phyloP scores from a whole-genome alignment of 2,888 invertebrate species.

The Timandra comae region DNA sequence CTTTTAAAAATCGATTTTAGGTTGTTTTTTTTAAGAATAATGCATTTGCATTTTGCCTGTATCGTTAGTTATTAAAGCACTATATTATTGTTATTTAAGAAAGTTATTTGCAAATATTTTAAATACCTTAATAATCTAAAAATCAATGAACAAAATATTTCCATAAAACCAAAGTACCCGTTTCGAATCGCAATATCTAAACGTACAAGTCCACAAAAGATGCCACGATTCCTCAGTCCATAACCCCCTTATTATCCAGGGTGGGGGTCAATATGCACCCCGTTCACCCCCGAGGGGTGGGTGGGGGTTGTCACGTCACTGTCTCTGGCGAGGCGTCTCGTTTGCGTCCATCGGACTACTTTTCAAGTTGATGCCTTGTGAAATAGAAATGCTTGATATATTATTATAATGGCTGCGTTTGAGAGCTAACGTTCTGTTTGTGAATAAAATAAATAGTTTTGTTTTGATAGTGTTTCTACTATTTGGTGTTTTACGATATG shows the following conservation, averaged over 20 bases:
- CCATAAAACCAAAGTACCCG: no score
- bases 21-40: no score
- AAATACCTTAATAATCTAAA: no score
- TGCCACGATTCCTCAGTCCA: slow-evolving; percentile 54
- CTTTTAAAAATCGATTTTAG: not conserved
- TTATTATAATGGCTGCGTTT: slow-evolving; percentile 4
- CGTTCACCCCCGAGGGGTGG: slow-evolving; percentile 15
- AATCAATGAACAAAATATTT: no score
- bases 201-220: slow-evolving; percentile 49
- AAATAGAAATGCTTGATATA: slow-evolving; percentile 38
- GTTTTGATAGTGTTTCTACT: no score
- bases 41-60: no score
- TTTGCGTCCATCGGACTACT: slow-evolving; percentile 63
- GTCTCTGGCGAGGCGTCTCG: slow-evolving; percentile 66
- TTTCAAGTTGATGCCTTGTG: slow-evolving; percentile 58
- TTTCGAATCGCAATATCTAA: no score
- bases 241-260: slow-evolving; percentile 64
- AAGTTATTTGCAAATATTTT: not conserved
- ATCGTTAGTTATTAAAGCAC: no score
- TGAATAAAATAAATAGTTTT: slow-evolving; percentile 1
- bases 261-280: slow-evolving; percentile 55
- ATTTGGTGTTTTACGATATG: no score
- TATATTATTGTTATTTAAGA: not conserved
- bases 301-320: slow-evolving; percentile 64
- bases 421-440: no score